Base-by-base conservation (phyloP, 2,113 vertebrate genomes). In the Tupaia tana region DNA sequence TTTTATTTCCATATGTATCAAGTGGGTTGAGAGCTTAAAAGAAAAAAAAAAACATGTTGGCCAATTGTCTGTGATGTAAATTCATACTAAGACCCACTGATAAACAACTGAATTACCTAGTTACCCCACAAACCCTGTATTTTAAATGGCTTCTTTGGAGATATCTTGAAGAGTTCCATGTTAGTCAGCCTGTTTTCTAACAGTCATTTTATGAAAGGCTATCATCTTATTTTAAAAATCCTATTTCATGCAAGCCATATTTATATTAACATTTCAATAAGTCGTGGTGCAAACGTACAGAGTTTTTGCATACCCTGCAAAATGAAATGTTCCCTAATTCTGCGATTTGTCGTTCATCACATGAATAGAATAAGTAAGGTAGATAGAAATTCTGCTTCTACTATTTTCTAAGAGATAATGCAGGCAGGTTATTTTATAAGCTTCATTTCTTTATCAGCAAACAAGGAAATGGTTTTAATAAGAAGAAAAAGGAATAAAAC, bases 171-270 rank as follows among this genome's bases (percentile, higher is more conserved):
- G 1, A 3, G 20, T 86, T 31, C 58, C n/a, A 4, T 52, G 70
- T 78, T 83, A 81, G n/a, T n/a, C 29, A 85, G 12, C 25, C 24
- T 74, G 6, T 29, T 64, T 83, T 56, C 34, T 52, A 64, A 13
- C 20, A 66, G 74, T 86, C 67, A 82, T 86, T 67, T 90, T 69
- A 3, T 85, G n/a, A 93, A 63, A 63, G 9, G 7, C 6, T 70
- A 84, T 80, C 16, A 52, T 93, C 70, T 87, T 70, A 70, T 70
- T 88, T 88, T 54, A 73, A 93, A 92, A 89, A 54, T 15, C 80
- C 4, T 75, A 18, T 89, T 93, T 70, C 4, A 14, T 75, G 4
- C 0, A 81, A 64, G 3, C 19, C 18, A 7, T 70, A 19, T 67
- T 89, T 81, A 52, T 89, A 66, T 79, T 82, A 90, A 77, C 13